These are phyloP conservation scores for Tachina grossa DNA, from an alignment of 2,888 invertebrate genomes.

Conservation along the genomic window DNA sequence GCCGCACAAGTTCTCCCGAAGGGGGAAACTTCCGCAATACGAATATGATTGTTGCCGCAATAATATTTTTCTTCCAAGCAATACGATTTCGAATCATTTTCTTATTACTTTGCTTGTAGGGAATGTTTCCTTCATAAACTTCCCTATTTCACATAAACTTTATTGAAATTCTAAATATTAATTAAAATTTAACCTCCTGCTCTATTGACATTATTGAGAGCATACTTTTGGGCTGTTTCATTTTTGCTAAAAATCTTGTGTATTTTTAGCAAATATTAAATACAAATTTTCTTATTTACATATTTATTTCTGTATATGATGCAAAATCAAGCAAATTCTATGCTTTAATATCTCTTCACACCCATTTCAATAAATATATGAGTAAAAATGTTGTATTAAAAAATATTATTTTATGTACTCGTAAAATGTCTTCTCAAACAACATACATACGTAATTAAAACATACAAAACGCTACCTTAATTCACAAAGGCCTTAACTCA, in stretches of 20 bases:
- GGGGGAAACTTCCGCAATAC: too few species aligned
- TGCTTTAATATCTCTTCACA: neutral
- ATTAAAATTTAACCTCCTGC: too few species aligned
- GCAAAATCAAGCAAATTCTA: neutral
- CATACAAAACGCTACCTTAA: neutral
- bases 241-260: neutral
- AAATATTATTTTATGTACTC: slow-evolving; percentile 1
- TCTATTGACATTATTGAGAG: neutral
- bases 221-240: slow-evolving; percentile 42
- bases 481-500: too few species aligned
- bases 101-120: too few species aligned
- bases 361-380: neutral
- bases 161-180: too few species aligned
- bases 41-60: too few species aligned
- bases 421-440: slow-evolving; percentile 9
- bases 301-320: neutral
- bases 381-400: neutral
- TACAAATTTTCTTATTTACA: neutral
- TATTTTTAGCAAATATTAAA: neutral
- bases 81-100: too few species aligned
- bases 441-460: neutral
- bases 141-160: too few species aligned
- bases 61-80: too few species aligned
- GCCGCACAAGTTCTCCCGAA: too few species aligned
- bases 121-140: too few species aligned